Evolutionary conservation across 2,797 vertebrate species (phyloP).

Genomic region (Toxotes lorentzi): DNA sequence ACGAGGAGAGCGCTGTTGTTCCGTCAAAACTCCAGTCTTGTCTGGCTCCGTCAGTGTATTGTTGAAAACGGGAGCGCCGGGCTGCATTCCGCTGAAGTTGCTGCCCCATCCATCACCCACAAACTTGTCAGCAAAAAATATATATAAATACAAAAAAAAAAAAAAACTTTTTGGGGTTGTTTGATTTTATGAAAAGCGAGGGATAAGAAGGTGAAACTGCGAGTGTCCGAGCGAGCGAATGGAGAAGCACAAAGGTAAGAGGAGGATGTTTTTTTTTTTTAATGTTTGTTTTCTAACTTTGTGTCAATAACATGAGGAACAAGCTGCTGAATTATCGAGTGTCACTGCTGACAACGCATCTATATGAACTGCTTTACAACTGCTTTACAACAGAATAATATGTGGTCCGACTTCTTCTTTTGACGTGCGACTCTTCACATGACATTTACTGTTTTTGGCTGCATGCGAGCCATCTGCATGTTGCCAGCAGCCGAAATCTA

Average conservation of each 20-base stretch:
- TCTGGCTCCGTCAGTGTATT: constrained; percentile 26
- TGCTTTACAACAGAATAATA: neutral
- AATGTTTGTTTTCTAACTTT: neutral
- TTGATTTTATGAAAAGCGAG: constrained; percentile 58
- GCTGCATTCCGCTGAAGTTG: constrained; percentile 37
- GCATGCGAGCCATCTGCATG: neutral
- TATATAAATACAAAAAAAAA: too few relatives aligned
- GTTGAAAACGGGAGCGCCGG: constrained; percentile 47
- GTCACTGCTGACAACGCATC: constrained; percentile 11
- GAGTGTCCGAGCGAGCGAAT: constrained; percentile 67
- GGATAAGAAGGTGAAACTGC: constrained; percentile 48
- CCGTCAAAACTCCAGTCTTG: constrained; percentile 29
- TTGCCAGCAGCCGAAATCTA: neutral
- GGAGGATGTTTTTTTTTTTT: neutral
- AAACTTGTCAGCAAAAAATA: constrained; percentile 33
- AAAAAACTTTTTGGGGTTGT: constrained; percentile 26
- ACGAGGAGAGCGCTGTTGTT: constrained; percentile 69
- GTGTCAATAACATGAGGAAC: constrained; percentile 6
- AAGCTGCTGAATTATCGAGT: neutral
- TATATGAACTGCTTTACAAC: neutral
- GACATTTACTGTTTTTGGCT: neutral
- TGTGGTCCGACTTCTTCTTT: neutral
- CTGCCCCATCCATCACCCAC: constrained; percentile 32
- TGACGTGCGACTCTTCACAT: neutral
- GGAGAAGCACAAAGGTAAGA: constrained; percentile 88